Evolutionary conservation across 1,140 invertebrate species (phyloP).

Genomic region (Drosophila pachea): DNA sequence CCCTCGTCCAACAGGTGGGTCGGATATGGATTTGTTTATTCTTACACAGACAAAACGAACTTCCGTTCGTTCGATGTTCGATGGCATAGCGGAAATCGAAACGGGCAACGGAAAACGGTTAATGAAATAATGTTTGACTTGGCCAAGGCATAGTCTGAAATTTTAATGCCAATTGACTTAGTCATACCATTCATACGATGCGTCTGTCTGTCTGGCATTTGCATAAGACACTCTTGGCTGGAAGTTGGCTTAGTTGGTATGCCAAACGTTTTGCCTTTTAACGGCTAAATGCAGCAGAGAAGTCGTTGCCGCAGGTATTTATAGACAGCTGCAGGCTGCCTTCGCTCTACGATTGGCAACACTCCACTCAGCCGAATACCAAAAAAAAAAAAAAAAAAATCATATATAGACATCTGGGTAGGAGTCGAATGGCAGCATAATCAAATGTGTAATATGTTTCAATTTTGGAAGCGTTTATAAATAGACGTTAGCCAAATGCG

Average conservation of each 20-base stretch:
- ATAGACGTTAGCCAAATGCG: background rate
- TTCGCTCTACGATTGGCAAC: slow-evolving; percentile 16
- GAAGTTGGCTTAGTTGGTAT: slow-evolving; percentile 59
- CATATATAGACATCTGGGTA: too few species aligned
- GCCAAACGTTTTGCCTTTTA: slow-evolving; percentile 69
- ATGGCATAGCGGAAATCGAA: slow-evolving; percentile 55
- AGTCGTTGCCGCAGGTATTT: slow-evolving; percentile 46
- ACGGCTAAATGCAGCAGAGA: slow-evolving; percentile 51
- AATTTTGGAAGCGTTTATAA: background rate
- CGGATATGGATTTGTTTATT: background rate
- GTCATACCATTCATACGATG: slow-evolving; percentile 24
- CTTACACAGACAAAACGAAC: slow-evolving; percentile 36
- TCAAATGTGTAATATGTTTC: background rate
- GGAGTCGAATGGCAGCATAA: background rate
- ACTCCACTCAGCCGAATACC: background rate
- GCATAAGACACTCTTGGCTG: slow-evolving; percentile 41
- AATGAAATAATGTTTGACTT: slow-evolving; percentile 59
- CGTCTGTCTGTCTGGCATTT: slow-evolving; percentile 36
- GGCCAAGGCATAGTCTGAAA: slow-evolving; percentile 37
- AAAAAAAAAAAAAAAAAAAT: background rate
- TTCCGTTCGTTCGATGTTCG: slow-evolving; percentile 46
- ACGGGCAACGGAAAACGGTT: slow-evolving; percentile 61
- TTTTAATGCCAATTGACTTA: slow-evolving; percentile 51
- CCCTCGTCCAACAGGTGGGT: slow-evolving; percentile 66
- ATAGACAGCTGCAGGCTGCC: slow-evolving; percentile 53